Conservation (phyloP, 2,113 vertebrate species). For the Cranoglanis bouderius region DNA sequence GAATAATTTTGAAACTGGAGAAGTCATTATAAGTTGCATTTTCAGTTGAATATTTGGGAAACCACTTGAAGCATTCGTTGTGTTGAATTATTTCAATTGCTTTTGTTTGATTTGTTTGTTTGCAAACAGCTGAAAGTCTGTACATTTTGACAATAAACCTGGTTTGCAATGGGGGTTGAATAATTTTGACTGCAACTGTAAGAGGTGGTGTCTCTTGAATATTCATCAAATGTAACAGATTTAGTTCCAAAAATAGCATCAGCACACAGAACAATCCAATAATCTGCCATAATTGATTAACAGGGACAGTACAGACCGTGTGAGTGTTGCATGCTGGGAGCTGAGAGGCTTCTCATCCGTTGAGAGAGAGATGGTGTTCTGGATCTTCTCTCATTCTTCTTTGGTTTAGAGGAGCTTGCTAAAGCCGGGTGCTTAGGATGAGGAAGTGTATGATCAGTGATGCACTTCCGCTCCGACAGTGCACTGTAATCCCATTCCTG, state of each 20-base stretch:
- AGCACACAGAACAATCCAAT: neutral
- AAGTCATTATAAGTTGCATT: too few species aligned
- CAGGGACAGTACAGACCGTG: neutral
- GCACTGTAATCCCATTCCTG: constrained; percentile 78
- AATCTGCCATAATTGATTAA: neutral
- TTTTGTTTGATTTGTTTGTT: too few species aligned
- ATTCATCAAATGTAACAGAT: neutral
- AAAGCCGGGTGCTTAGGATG: neutral
- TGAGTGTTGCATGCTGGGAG: neutral
- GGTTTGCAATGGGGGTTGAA: too few species aligned
- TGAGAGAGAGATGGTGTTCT: constrained; percentile 28
- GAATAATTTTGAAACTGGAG: too few species aligned
- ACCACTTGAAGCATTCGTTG: too few species aligned
- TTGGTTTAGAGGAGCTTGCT: constrained; percentile 26
- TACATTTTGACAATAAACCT: too few species aligned
- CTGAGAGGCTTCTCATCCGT: constrained; percentile 35
- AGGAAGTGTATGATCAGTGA: neutral
- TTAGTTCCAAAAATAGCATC: neutral
- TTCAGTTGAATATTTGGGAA: too few species aligned
- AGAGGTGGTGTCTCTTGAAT: neutral
- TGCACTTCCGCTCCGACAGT: constrained; percentile 14
- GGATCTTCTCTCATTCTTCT: neutral
- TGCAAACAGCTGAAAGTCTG: too few species aligned
- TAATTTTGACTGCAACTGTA: too few species aligned
- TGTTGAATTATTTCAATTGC: too few species aligned